Base-by-base conservation (phyloP, 2,888 invertebrate species). In the Abscondita cerata region DNA sequence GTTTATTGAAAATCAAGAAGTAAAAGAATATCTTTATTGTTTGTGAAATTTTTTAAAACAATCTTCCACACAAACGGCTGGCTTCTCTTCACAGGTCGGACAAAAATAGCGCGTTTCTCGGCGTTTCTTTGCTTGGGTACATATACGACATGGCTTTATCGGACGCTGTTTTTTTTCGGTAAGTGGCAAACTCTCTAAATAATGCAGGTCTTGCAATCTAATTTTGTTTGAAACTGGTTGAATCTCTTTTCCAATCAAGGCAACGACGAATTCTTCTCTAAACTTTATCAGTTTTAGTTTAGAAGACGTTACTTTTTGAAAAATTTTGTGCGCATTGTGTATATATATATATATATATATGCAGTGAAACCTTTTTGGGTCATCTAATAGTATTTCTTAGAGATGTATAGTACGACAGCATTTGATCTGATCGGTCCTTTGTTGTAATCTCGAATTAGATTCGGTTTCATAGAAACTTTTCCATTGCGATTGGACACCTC, bases 91-190 rank as follows among this genome's bases (percentile, higher is more conserved):
- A 65, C 59, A 69, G 56, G 20, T 33, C 25, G 68, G 66, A 65
- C 67, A 69, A n/a, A 31, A 67, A 62, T 69, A 69, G 48, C 64
- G 64, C 53, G 66, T 68, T 68, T 68, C 65, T 64, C 68, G 68
- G 52, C 66, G 68, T 64, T 66, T 66, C 66, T 25, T n/a, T n/a
- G 41, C 38, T 60, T 54, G 46, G 56, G 56, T 63, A 52, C 65
- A 65, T 48, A 64, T 52, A 36, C 60, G 57, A 58, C 62, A 59
- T 59, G 65, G 46, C 60, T 59, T 68, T 65, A 64, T 67, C 46
- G 64, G 53, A 54, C 64, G 60, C 59, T 65, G 64, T 64, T 66
- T 66, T 64, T 66, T 64, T 52, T 64, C 64, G 46, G 61, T 66
- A 73, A 50, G 65, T 56, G 67, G 64, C 8, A 67, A n/a, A 60